Percentiles rank a stretch among this genome's conserved stretches.
Conservation (phyloP, 2,888 invertebrate species). For the Rapana venosa region DNA sequence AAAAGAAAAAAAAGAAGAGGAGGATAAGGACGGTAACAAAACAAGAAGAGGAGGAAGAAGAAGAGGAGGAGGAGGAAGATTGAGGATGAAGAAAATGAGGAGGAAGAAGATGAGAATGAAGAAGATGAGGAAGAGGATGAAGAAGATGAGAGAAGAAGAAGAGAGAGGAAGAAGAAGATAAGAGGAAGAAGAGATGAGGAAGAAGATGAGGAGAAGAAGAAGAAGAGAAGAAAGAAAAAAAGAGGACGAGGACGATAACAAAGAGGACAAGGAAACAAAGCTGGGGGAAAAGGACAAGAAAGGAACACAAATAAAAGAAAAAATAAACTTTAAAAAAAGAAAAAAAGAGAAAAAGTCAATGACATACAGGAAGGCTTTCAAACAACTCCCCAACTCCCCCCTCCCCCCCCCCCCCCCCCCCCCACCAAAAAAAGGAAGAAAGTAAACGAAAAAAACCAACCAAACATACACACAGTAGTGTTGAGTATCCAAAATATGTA, state of each 20-base stretch:
- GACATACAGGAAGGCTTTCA: too few relatives aligned
- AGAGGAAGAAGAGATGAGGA: not conserved
- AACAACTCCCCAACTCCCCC: too few relatives aligned
- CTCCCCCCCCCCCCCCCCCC: too few relatives aligned
- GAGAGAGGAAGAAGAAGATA: not conserved
- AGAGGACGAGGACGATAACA: not conserved
- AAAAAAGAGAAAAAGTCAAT: not conserved
- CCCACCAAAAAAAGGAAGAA: too few relatives aligned
- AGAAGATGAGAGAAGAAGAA: not conserved
- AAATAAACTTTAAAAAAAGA: not conserved
- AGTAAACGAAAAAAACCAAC: too few relatives aligned
- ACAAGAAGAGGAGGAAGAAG: not conserved
- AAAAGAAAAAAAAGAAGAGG: not conserved
- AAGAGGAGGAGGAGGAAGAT: not conserved
- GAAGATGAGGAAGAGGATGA: too few relatives aligned
- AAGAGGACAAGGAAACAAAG: not conserved
- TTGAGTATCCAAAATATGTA: too few relatives aligned
- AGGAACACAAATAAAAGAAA: not conserved
- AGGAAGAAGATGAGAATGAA: too few relatives aligned
- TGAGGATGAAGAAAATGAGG: not conserved
- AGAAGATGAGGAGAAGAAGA: not conserved
- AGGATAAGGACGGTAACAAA: not conserved
- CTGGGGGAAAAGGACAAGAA: not conserved
- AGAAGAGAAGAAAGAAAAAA: not conserved
- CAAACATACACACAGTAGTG: too few relatives aligned